phyloP scores from a whole-genome alignment of 2,113 vertebrate species.

The Scomber japonicus region DNA sequence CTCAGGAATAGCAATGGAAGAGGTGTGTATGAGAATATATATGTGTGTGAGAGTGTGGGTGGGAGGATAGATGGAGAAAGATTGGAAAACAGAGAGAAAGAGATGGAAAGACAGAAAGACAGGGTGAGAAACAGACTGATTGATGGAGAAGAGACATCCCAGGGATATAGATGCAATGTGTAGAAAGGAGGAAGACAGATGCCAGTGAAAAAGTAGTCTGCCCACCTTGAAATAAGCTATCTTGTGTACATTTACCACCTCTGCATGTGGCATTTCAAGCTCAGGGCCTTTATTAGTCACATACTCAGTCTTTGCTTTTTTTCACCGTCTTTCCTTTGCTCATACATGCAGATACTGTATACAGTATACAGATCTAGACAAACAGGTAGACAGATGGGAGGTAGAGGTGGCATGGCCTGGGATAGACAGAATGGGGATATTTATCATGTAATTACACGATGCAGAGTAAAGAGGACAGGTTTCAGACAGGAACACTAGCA shows the following conservation, averaged over 20 bases:
- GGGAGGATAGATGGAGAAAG: conserved; percentile 38
- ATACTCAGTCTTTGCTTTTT: conserved; percentile 30
- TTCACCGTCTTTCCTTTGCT: conserved; percentile 9
- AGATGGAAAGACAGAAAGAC: conserved; percentile 38
- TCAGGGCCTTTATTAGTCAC: conserved; percentile 35
- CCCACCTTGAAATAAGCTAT: conserved; percentile 39
- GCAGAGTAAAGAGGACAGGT: conserved; percentile 19
- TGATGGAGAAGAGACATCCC: conserved; percentile 37
- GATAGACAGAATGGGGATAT: conserved; percentile 31
- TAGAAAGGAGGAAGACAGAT: conserved; percentile 2
- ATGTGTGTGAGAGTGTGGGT: conserved; percentile 37
- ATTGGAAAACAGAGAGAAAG: conserved; percentile 44
- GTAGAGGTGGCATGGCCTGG: conserved; percentile 35
- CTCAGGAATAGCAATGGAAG: conserved; percentile 79
- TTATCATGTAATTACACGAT: conserved; percentile 48
- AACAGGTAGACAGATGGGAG: conserved; percentile 36
- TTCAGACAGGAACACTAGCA: conserved; percentile 10
- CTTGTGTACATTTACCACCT: conserved; percentile 52
- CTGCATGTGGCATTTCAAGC: conserved; percentile 60
- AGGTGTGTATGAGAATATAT: conserved; percentile 44
- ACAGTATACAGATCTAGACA: conserved; percentile 27
- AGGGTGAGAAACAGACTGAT: conserved; percentile 25
- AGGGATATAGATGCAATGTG: conserved; percentile 48
- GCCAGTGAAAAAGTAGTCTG: conserved; percentile 21
- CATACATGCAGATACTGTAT: conserved; percentile 1